Conservation (phyloP, 2,888 invertebrate genomes). For the Dusona sp. region DNA sequence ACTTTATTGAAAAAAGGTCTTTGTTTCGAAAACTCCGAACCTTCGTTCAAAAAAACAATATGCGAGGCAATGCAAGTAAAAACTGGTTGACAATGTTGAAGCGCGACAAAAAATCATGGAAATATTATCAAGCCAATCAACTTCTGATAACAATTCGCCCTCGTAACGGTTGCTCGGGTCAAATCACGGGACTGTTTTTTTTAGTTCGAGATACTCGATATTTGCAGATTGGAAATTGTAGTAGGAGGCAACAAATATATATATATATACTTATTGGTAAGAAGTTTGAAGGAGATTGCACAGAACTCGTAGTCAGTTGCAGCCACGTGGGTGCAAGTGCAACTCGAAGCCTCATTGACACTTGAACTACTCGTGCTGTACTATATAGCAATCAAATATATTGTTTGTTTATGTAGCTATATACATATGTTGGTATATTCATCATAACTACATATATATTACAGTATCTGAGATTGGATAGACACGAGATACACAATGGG, state of each 20-base stretch:
- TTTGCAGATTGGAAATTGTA: neutral
- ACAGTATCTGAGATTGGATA: neutral
- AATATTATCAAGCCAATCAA: neutral
- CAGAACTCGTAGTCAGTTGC: slow-evolving; percentile 53
- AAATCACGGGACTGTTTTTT: neutral
- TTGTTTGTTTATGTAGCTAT: slow-evolving; percentile 24
- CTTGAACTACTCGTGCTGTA: slow-evolving; percentile 44
- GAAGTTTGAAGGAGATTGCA: slow-evolving; percentile 52
- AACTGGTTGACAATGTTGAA: neutral
- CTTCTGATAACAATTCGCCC: neutral
- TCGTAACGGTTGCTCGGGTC: neutral
- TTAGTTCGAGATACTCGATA: slow-evolving; percentile 4
- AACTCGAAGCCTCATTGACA: slow-evolving; percentile 50
- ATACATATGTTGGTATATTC: neutral
- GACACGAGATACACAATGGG: slow-evolving; percentile 54
- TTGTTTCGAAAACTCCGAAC: neutral
- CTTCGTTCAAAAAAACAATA: too few species aligned
- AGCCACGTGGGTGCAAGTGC: slow-evolving; percentile 11
- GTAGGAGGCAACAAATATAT: neutral
- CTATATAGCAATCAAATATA: slow-evolving; percentile 4
- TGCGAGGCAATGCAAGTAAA: too few species aligned
- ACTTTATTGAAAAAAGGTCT: neutral
- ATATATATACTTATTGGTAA: slow-evolving; percentile 8
- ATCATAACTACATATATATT: neutral
- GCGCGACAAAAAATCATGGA: neutral